Base-by-base conservation (phyloP, 2,113 vertebrate species). In the Lamprotornis superbus region DNA sequence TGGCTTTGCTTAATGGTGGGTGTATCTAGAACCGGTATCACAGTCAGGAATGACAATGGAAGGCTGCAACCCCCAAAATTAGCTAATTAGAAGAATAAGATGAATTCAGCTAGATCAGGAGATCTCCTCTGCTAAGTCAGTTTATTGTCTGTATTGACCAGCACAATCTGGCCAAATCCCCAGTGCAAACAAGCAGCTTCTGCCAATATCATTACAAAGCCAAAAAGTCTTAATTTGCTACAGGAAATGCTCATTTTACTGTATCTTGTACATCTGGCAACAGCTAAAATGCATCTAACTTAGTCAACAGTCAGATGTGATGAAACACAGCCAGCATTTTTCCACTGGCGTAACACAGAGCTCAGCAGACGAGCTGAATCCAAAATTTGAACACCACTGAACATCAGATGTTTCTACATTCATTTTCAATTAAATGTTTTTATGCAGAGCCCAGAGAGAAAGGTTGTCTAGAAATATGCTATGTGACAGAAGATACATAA, bases 231-330 rank as follows among this genome's bases (percentile, higher is more conserved):
- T 96, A 93, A 97, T 97, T 93, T 94, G 95, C 89, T 93, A 89
- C 79, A 96, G 89, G 91, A 97, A 96, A 95, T 90, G 95, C 82
- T 97, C 88, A 74, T 97, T 96, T 97, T 91, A 91, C 94, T 96
- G 90, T 90, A 93, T 96, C 93, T 96, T 94, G 89, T 97, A 86
- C 95, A 96, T 97, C 93, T 96, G 97, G 95, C 95, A 97, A 78
- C 0, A 7, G 94, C 95, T 78, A 87, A 95, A 96, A 97, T 95
- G 79, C 74, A 93, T 94, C 89, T 92, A 94, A 97, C 95, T 95
- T 89, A 96, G 90, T 96, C 94, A 96, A 94, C 83, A 96, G 94
- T 97, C 90, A 95, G 95, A 96, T 95, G 90, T 95, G 94, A 96
- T 96, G 96, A 97, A 96, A 95, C 93, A 78, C 93, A 93, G 95